Base-by-base conservation (phyloP, 2,113 vertebrate genomes). In the Grammomys surdaster region DNA sequence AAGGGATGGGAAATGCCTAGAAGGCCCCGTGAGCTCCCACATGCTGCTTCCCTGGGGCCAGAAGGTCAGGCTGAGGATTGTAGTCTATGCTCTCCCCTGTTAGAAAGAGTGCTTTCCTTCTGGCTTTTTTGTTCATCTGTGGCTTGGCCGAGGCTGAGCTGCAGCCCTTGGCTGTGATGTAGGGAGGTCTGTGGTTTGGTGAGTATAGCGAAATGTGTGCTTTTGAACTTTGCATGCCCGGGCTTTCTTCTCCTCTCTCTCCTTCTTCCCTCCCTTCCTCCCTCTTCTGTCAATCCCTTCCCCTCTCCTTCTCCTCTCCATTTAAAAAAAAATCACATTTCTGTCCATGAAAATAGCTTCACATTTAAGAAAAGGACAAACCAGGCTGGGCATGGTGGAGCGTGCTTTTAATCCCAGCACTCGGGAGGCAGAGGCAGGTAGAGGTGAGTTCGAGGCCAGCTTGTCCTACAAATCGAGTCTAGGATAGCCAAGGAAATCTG, bases 101-200 rank as follows among this genome's bases (percentile, higher is more conserved):
- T 46, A 58, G 75, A 78, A 69, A 51, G 40, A 92, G 58, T 56
- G 70, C 70, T 97, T 87, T 72, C 19, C 85, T 89, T 87, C 92
- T 72, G 88, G 56, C 36, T 86, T 89, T 93, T 92, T 82, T 40
- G 1, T 60, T 90, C 63, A 69, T 19, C 28, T 89, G 89, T 80
- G 94, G 96, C 89, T 97, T 96, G 96, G 94, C 96, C 91, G 81
- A 80, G 60, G 73, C 17, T 0, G 43, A 67, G 70, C 67, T 14
- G 22, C 43, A 94, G 87, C 93, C 43, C 51, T 89, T 95, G 94
- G 92, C 92, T 86, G 86, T 94, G 95, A 96, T 78, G 63, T n/a
- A 4, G 22, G 92, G 70, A 80, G 58, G 78, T 69, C 73, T 92
- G 91, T 91, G 95, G 96, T 96, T 96, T 58, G 36, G 80, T 26